These are phyloP conservation scores for Podargus strigoides DNA, from an alignment of 2,797 vertebrate genomes.

Conservation along the genomic window DNA sequence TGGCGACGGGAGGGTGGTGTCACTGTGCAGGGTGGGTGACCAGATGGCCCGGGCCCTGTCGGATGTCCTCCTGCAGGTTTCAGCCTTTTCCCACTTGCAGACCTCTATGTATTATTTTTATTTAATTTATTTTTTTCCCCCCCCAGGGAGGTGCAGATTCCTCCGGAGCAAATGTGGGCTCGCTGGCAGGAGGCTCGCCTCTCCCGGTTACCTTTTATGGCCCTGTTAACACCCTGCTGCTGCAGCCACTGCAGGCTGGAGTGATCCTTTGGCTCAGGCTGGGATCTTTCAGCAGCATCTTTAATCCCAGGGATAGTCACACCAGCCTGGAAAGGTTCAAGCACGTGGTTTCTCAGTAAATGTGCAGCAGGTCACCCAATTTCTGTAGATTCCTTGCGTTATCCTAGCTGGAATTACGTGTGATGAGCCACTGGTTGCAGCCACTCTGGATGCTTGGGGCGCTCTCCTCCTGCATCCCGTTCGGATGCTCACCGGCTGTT, in stretches of 20 bases:
- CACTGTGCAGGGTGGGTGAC: background rate
- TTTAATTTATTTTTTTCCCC: background rate
- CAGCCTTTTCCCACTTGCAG: background rate
- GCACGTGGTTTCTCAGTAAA: background rate
- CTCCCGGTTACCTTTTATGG: slow-evolving; percentile 57
- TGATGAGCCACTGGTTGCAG: fast-evolving
- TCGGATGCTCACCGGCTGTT: background rate
- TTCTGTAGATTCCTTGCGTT: background rate
- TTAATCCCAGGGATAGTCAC: background rate
- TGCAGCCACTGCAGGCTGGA: background rate
- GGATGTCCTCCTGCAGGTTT: background rate
- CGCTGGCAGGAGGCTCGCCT: background rate
- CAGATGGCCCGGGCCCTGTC: background rate
- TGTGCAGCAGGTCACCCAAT: fast-evolving
- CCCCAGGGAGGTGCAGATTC: background rate
- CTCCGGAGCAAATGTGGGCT: background rate
- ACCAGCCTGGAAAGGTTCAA: background rate
- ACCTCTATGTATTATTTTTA: background rate
- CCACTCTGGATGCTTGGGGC: fast-evolving
- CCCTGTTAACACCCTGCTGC: background rate
- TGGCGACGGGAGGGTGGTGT: background rate
- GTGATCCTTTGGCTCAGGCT: background rate
- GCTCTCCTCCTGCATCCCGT: background rate
- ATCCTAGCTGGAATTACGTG: no score
- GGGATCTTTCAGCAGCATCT: background rate